These are phyloP conservation scores for Drosophila athabasca DNA, from an alignment of 1,140 invertebrate genomes.

Conservation along the genomic window DNA sequence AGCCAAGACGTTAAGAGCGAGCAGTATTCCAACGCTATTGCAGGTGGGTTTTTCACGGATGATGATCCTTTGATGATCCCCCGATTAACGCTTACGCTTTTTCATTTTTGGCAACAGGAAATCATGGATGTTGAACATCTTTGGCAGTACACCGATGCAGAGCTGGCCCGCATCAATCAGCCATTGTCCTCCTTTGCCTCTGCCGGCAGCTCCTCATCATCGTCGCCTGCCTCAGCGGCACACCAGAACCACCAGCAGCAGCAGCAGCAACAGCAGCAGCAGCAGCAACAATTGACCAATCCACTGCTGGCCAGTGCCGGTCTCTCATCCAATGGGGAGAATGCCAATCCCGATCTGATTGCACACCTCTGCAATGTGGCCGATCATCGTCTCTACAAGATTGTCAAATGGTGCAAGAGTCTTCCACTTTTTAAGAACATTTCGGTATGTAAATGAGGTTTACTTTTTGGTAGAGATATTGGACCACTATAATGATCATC, in stretches of 20 bases:
- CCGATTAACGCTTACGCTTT: not conserved
- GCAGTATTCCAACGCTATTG: constrained; percentile 64
- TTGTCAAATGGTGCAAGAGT: constrained; percentile 99
- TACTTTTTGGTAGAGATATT: too few relatives aligned
- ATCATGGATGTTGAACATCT: constrained; percentile 97
- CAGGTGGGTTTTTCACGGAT: constrained; percentile 57
- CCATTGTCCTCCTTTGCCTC: constrained; percentile 78
- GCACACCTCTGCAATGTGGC: constrained; percentile 96
- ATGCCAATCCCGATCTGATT: constrained; percentile 92
- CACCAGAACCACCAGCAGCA: constrained; percentile 14
- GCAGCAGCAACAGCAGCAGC: constrained; percentile 15
- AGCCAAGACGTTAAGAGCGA: constrained; percentile 27
- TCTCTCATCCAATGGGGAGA: constrained; percentile 86
- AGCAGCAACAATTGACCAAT: constrained; percentile 85
- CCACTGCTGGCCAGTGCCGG: constrained; percentile 87
- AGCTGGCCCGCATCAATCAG: constrained; percentile 86
- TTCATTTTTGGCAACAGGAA: constrained; percentile 86
- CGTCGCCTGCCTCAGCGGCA: constrained; percentile 47
- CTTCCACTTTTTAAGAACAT: constrained; percentile 98
- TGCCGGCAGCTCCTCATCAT: constrained; percentile 43
- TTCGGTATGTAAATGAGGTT: constrained; percentile 86
- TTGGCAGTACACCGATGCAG: constrained; percentile 94
- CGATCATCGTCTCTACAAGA: constrained; percentile 97
- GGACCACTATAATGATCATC: not conserved
- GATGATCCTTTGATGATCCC: too few relatives aligned